phyloP scores from a whole-genome alignment of 2,888 invertebrate species.

The Cepaea hortensis region DNA sequence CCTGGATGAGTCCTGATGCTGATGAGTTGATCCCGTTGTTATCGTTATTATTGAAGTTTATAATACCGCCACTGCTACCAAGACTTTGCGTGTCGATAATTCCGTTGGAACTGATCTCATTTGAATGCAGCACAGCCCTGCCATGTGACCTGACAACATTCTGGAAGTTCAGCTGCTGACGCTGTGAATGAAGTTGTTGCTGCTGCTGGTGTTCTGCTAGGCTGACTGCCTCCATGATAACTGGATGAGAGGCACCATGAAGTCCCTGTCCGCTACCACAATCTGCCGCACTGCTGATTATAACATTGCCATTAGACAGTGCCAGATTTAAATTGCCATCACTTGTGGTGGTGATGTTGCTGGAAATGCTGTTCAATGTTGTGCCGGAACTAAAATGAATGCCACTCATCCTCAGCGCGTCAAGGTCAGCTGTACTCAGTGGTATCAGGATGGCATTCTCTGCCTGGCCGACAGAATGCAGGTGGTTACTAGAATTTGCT shows the following conservation, averaged over 20 bases:
- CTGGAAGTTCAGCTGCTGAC: conserved; percentile 19
- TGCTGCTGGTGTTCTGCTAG: conserved; percentile 20
- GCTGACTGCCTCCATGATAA: conserved; percentile 39
- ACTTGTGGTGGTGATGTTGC: neutral
- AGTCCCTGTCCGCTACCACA: neutral
- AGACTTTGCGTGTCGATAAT: conserved; percentile 25
- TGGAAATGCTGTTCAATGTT: neutral
- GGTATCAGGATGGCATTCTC: conserved; percentile 47
- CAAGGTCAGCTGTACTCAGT: conserved; percentile 39
- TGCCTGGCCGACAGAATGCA: neutral
- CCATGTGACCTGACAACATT: neutral
- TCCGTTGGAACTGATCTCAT: conserved; percentile 37
- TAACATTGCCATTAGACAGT: conserved; percentile 26
- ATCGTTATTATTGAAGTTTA: conserved; percentile 11
- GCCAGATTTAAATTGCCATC: conserved; percentile 22
- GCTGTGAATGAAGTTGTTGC: neutral
- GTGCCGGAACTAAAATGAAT: conserved; percentile 24
- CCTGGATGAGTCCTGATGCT: conserved; percentile 35
- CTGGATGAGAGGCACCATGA: neutral
- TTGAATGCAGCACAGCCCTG: conserved; percentile 30
- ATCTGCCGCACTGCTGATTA: conserved; percentile 15
- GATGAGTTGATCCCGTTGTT: conserved; percentile 8
- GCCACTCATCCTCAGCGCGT: conserved; percentile 32
- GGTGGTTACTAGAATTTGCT: neutral
- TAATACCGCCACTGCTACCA: neutral